A percentile compares a stretch with the other conserved stretches of the same genome.
phyloP scores from a whole-genome alignment of 2,797 vertebrate genomes.

The Tragopan temminckii region DNA sequence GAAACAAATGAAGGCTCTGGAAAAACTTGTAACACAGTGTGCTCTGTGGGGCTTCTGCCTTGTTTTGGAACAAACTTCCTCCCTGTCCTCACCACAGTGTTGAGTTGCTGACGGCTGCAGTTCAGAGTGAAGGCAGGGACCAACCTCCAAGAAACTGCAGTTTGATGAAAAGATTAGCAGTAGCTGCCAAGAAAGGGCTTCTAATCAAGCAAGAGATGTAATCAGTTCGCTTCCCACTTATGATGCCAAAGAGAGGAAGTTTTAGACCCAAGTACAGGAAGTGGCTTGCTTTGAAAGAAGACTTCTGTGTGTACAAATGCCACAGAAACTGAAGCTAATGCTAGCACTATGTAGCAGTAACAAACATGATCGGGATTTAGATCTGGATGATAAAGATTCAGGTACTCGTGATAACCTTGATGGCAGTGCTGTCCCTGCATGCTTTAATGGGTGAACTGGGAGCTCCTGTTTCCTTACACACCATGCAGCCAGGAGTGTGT shows the following conservation, averaged over 20 bases:
- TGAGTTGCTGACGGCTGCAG: not conserved
- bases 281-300: not conserved
- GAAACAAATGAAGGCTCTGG: not conserved
- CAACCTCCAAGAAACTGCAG: not conserved
- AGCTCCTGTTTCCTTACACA: not conserved
- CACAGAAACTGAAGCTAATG: not conserved
- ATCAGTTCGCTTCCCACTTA: not conserved
- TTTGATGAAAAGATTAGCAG: constrained; percentile 3
- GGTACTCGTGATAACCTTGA: not conserved
- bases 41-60: not conserved
- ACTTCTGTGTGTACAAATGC: not conserved
- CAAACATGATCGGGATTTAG: not conserved
- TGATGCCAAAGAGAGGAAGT: not conserved
- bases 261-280: not conserved
- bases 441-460: not conserved
- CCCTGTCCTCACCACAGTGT: not conserved
- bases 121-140: not conserved
- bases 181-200: not conserved
- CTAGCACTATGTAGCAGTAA: not conserved
- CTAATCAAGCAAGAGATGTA: not conserved
- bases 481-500: not conserved
- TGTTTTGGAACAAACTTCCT: not conserved
- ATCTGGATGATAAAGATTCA: not conserved
- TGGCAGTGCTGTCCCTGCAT: not conserved
- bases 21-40: not conserved